Conservation (phyloP, 2,113 vertebrate species). For the Amblyopsis rosae region DNA sequence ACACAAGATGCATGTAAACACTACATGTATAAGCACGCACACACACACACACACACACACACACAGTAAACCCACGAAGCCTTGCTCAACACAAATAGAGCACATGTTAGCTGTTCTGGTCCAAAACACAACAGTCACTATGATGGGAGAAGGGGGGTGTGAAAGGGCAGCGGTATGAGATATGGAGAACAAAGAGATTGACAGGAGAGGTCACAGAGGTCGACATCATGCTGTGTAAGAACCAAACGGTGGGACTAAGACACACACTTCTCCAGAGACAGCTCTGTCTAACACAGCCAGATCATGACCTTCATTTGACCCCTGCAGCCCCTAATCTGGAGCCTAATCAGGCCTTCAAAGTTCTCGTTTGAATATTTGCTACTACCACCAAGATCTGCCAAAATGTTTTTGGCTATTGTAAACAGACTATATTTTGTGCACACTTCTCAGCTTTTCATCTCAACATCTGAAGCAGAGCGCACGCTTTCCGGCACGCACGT, state of each 20-base stretch:
- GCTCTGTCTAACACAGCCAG: conserved; percentile 39
- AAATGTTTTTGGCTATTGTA: no score
- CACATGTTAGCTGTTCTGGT: not conserved
- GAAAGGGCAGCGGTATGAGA: conserved; percentile 33
- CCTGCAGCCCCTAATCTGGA: conserved; percentile 27
- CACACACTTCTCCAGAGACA: conserved; percentile 19
- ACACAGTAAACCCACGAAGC: no score
- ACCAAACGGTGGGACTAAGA: not conserved
- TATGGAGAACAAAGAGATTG: conserved; percentile 13
- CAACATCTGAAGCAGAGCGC: conserved; percentile 1
- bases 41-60: conserved; percentile 14
- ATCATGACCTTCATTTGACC: conserved; percentile 54
- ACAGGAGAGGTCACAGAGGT: conserved; percentile 1
- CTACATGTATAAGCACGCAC: no score
- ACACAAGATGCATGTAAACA: not conserved
- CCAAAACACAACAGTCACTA: no score
- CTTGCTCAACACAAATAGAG: no score
- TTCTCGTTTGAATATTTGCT: no score
- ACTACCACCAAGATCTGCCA: no score
- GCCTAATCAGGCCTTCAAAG: no score
- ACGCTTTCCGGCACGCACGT: conserved; percentile 14
- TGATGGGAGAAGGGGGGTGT: no score
- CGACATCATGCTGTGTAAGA: not conserved
- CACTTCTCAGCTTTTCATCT: no score
- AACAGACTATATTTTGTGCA: no score